phyloP scores from a whole-genome alignment of 92 coral and sea anemone genomes.

The Porites cylindrica region DNA sequence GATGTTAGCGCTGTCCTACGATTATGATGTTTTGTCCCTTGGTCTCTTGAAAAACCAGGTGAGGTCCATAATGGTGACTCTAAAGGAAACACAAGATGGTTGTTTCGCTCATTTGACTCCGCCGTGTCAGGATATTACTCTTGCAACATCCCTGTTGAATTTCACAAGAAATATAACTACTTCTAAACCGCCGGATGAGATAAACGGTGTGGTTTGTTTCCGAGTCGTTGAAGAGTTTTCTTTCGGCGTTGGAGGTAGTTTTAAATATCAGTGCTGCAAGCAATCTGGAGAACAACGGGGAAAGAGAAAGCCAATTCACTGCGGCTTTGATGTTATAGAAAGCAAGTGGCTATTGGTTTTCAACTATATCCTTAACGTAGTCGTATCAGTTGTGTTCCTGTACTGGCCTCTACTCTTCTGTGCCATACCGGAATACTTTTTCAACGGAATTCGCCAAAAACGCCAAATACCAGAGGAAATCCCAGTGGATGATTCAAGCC shows the following conservation, averaged over 20 bases:
- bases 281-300: background rate
- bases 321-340: slow-evolving; percentile 36
- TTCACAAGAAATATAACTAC: background rate
- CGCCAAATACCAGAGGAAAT: background rate
- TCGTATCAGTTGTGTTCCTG: slow-evolving; percentile 25
- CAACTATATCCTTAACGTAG: slow-evolving; percentile 39
- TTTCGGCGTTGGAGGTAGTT: slow-evolving; percentile 61
- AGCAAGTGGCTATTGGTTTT: slow-evolving; percentile 54
- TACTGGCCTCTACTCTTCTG: slow-evolving; percentile 54
- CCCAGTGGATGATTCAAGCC: slow-evolving; percentile 58
- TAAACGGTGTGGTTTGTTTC: slow-evolving; percentile 52
- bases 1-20: slow-evolving; percentile 45
- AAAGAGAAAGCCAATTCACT: slow-evolving; percentile 20
- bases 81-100: slow-evolving; percentile 10
- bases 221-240: slow-evolving; percentile 48
- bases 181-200: background rate
- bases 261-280: slow-evolving; percentile 55
- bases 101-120: slow-evolving; percentile 42
- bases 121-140: slow-evolving; percentile 43
- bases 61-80: slow-evolving; percentile 33
- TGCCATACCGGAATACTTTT: slow-evolving; percentile 24
- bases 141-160: slow-evolving; percentile 43
- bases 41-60: slow-evolving; percentile 59
- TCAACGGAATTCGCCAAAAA: background rate
- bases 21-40: slow-evolving; percentile 65